Percentiles rank a stretch among this genome's conserved stretches.
Conservation (phyloP, 2,888 invertebrate genomes). For the Autographa pulchrina region DNA sequence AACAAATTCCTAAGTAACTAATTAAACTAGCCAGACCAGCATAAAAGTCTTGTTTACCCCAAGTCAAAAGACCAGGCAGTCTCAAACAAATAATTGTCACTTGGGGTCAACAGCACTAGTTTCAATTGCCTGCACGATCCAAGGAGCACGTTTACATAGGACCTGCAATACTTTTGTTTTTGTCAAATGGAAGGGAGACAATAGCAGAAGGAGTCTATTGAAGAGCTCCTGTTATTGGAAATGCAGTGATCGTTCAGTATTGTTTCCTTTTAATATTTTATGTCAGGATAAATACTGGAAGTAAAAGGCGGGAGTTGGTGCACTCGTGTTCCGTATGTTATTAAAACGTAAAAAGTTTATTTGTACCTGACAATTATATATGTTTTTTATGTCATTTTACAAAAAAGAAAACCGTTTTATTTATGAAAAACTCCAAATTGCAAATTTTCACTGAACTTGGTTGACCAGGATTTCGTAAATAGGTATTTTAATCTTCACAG, state of each 20-base stretch:
- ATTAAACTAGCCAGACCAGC: not conserved
- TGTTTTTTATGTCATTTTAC: no score
- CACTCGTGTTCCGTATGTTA: not conserved
- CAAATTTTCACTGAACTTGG: no score
- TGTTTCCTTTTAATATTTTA: slow-evolving; percentile 13
- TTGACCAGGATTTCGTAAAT: no score
- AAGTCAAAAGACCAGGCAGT: not conserved
- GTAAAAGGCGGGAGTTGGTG: no score
- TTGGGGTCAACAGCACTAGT: not conserved
- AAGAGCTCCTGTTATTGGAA: slow-evolving; percentile 17
- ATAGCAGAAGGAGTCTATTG: slow-evolving; percentile 27
- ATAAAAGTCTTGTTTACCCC: not conserved
- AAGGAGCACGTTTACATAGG: not conserved
- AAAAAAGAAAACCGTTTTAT: no score
- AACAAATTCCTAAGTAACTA: no score
- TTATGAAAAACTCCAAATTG: no score
- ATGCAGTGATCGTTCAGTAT: slow-evolving; percentile 9
- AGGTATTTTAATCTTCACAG: no score
- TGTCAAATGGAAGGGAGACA: slow-evolving; percentile 15
- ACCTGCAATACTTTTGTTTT: not conserved
- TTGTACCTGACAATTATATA: no score
- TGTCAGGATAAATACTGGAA: not conserved
- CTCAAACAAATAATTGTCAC: slow-evolving; percentile 3
- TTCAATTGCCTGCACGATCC: not conserved
- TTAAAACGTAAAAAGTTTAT: no score